These are phyloP conservation scores for Salvelinus sp. DNA, from an alignment of 2,113 vertebrate species.

Conservation along the genomic window DNA sequence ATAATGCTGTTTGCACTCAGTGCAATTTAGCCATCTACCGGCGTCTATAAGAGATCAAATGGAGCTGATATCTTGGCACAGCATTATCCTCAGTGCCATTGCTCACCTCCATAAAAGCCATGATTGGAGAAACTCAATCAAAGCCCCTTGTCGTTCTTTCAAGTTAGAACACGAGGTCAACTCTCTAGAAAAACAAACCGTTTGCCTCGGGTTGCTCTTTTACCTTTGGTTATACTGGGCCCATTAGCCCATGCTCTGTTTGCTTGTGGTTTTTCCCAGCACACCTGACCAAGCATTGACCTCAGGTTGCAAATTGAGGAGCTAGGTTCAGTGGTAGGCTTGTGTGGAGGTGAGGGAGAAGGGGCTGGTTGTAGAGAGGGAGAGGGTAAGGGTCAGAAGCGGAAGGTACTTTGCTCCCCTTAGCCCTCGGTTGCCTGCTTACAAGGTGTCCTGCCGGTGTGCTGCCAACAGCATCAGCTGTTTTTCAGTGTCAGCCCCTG, in stretches of 20 bases:
- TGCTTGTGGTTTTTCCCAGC: constrained; percentile 50
- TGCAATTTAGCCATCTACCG: constrained; percentile 58
- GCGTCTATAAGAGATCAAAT: constrained; percentile 45
- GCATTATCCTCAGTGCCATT: constrained; percentile 51
- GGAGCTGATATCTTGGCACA: constrained; percentile 47
- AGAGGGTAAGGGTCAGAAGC: constrained; percentile 36
- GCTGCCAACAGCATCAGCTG: constrained; percentile 94
- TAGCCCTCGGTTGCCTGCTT: constrained; percentile 79
- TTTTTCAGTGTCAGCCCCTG: constrained; percentile 85
- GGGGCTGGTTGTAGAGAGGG: not conserved
- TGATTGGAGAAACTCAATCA: constrained; percentile 55
- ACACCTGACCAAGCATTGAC: constrained; percentile 76
- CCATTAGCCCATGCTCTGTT: constrained; percentile 59
- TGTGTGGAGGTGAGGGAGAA: constrained; percentile 14
- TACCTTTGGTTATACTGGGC: constrained; percentile 58
- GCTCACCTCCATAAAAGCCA: constrained; percentile 61
- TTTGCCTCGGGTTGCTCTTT: constrained; percentile 60
- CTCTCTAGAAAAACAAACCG: constrained; percentile 62
- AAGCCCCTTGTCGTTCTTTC: constrained; percentile 60
- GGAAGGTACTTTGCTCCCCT: constrained; percentile 37
- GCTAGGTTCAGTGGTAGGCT: constrained; percentile 47
- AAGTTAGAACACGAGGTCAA: constrained; percentile 57
- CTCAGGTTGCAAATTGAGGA: constrained; percentile 44
- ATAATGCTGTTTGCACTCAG: constrained; percentile 55
- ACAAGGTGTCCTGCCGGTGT: constrained; percentile 89